Base-by-base conservation (phyloP, 2,113 vertebrate genomes). In the Hydrochoerus hydrochaeris region DNA sequence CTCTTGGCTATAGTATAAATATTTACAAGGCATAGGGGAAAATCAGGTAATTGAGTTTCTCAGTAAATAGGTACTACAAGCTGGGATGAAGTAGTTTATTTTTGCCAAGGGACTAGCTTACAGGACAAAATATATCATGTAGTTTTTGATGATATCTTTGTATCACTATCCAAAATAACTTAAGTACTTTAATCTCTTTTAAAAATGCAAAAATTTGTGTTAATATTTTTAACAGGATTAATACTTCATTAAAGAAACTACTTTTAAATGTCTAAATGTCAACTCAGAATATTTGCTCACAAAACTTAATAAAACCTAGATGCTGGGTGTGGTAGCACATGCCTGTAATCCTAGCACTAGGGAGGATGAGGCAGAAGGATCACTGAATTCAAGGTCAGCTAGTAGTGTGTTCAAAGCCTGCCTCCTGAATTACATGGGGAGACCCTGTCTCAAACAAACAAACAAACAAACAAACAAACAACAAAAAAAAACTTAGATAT, bases 21-120 rank as follows among this genome's bases (percentile, higher is more conserved):
- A 93, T 88, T 85, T 93, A 85, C n/a, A 94, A 90, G 85, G 85
- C 52, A 80, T 22, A 81, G 67, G 58, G 87, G 81, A 78, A 95
- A 90, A 85, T 12, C 41, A 92, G 94, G 84, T n/a, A 52, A 58
- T 8, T 71, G 4, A 12, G 82, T 95, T 91, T 35, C n/a, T 88
- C 44, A 65, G 46, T 14, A 85, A 69, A 65, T 3, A 60, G 22
- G 38, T 0, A 44, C 0, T 38, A 49, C 0, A 41, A 87, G 46
- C 88, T 3, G 41, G 75, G 52, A 41, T 67, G 4, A 35, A 77
- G 32, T 32, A 38, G 26, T 60, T 93, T 84, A 58, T 58, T 91
- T 91, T 90, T 58, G 60, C 60, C 81, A 84, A 83, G 77, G 32
- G 32, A 80, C 30, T 85, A 9, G 83, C 49, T 85, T 75, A 94